Base-by-base conservation (phyloP, 2,888 invertebrate genomes). In the Hoplodrina ambigua region DNA sequence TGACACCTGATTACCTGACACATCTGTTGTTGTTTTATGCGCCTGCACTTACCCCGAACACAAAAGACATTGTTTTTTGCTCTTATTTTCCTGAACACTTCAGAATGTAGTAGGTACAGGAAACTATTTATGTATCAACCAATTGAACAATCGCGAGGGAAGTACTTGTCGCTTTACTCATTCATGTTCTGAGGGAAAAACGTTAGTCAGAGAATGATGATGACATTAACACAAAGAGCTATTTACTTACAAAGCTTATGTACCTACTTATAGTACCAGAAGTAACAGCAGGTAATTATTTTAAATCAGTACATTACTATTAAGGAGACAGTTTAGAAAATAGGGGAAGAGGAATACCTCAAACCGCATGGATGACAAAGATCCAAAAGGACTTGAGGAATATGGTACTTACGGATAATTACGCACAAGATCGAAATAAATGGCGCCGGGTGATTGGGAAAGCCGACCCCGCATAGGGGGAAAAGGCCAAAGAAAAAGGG, bases 11-110 rank as follows among this genome's bases (percentile, higher is more conserved):
- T 41, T 2, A 20, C 11, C 78, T 78, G 74, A 78, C 67, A 78
- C 82, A 82, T 67, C 55, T 59, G n/a, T 50, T 78, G 15, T 50
- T 59, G 30, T 50, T 44, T 17, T n/a, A 44, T 60, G 41, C 52
- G 5, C 44, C 37, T 33, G 59, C 78, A 60, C 59, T 70, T 81
- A 55, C 54, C 70, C 60, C 58, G 13, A 25, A 50, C 13, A 63
- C 50, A 53, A 56, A 56, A 50, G 0, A 46, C 15, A 41, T 59
- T 82, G 52, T 56, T 57, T 55, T 20, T 59, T 59, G 20, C 30
- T 11, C 13, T 60, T 20, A 55, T 79, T 79, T 79, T 79, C 79
- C 82, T 72, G 68, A 79, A 78, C 54, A 25, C 50, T 60, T 50
- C 30, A 62, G 20, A 59, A 19, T 50, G 72, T 54, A 41, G n/a